Base-by-base conservation (phyloP, 2,797 vertebrate genomes). In the Aplochiton taeniatus region DNA sequence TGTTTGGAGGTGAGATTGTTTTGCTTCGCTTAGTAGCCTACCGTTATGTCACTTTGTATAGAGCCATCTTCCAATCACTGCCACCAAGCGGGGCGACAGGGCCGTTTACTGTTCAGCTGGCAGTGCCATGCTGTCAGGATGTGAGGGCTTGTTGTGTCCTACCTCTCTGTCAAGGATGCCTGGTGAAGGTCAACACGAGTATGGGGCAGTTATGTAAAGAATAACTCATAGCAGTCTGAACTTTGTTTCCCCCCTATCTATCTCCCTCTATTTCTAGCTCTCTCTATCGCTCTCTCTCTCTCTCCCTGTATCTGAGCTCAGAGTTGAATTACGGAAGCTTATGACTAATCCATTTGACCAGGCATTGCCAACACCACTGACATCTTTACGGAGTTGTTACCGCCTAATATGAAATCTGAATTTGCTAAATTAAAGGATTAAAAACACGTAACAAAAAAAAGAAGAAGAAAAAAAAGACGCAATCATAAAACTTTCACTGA, bases 11-110 rank as follows among this genome's bases (percentile, higher is more conserved):
- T 31, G 50, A 76, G 77, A 80, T 76, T 52, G 59, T 69, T 83
- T 69, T 65, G 74, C 64, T 83, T 68, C 74, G 2, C 31, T 31
- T n/a, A n/a, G 31, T 31, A 31, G 31, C 2, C 31, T 31, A 31
- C 6, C 31, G 31, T 31, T 31, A 76, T 86, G 87, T 85, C 86
- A 78, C 80, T 87, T 83, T 80, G 77, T 42, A 82, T 84, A 68
- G 70, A 70, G 68, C 63, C 76, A 72, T 89, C 79, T 81, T 54
- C 70, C 60, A 70, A 59, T 77, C 73, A 77, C 63, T 11, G 48
- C 66, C 69, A 73, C 69, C 66, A 67, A 75, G 70, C 43, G 73
- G 88, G 79, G 83, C 73, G 84, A 85, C 83, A 78, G 78, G 58
- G 66, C 65, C 9, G 68, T 83, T 88, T 72, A 57, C 73, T 75